A percentile compares a stretch with the other conserved stretches of the same genome.
These are phyloP conservation scores for Meliscaeva auricollis DNA, from an alignment of 2,888 invertebrate genomes.

Conservation along the genomic window DNA sequence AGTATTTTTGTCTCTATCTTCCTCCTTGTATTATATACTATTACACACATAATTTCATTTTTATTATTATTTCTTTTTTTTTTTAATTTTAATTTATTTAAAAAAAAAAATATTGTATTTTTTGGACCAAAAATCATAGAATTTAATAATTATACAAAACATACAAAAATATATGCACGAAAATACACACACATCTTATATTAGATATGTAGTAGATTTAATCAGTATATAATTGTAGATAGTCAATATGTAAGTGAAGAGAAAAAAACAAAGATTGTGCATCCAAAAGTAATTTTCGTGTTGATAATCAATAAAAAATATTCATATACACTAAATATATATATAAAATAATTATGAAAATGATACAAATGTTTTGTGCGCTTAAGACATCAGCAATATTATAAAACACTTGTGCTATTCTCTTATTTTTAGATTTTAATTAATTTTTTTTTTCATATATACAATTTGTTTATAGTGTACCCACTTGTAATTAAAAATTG, in stretches of 20 bases:
- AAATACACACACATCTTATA: constrained; percentile 50
- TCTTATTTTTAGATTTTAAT: constrained; percentile 47
- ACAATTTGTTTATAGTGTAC: constrained; percentile 61
- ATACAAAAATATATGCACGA: constrained; percentile 51
- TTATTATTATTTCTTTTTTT: not conserved
- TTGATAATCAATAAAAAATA: constrained; percentile 41
- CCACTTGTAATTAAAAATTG: not conserved
- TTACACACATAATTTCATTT: constrained; percentile 56
- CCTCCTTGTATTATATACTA: constrained; percentile 72
- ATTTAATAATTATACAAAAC: constrained; percentile 80
- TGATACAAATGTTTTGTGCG: constrained; percentile 67
- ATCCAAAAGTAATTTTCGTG: constrained; percentile 66
- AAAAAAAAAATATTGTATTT: constrained; percentile 66
- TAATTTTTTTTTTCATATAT: constrained; percentile 27
- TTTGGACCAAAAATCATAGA: constrained; percentile 86
- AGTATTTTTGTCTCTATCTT: constrained; percentile 38
- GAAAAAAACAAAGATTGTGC: constrained; percentile 48
- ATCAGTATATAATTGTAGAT: constrained; percentile 72
- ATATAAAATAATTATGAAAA: constrained; percentile 25
- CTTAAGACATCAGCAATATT: constrained; percentile 70
- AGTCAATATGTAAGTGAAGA: constrained; percentile 71
- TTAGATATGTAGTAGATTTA: constrained; percentile 72
- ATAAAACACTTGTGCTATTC: constrained; percentile 73
- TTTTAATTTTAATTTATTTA: constrained; percentile 71
- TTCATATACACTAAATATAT: constrained; percentile 32